Conservation (phyloP, 2,797 vertebrate species). For the Mus spretus region DNA sequence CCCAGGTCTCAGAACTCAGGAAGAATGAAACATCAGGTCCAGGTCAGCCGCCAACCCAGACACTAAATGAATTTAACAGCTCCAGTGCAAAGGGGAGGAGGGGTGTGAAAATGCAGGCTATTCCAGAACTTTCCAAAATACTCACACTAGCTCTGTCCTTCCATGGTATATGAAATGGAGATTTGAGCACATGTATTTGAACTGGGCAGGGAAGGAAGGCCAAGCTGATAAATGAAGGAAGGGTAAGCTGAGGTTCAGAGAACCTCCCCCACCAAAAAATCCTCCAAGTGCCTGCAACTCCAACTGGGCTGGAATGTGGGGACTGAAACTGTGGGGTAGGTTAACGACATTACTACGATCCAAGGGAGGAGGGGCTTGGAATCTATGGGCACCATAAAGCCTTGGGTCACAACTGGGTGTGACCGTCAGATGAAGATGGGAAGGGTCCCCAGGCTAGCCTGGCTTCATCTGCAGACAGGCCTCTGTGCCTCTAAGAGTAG, state of each 20-base stretch:
- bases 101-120: conserved; percentile 11
- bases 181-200: conserved; percentile 25
- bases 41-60: conserved; percentile 60
- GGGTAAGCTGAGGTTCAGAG: background rate
- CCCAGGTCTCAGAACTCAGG: background rate
- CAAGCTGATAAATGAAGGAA: background rate
- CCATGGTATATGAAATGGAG: background rate
- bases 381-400: background rate
- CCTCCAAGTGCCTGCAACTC: background rate
- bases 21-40: conserved; percentile 59
- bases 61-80: conserved; percentile 70
- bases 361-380: background rate
- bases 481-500: conserved; percentile 3
- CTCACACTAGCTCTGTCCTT: background rate
- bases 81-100: background rate
- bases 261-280: background rate
- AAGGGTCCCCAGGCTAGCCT: background rate
- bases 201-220: background rate
- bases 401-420: background rate
- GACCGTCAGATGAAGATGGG: background rate
- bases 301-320: background rate
- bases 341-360: background rate
- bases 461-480: conserved; percentile 11
- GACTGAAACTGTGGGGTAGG: background rate
- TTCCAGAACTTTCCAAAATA: conserved; percentile 49